Percentiles rank a stretch among this genome's conserved stretches.
These are phyloP conservation scores for Cladorhizidae sp. DNA, from an alignment of 37 sponge, comb jelly and placozoan species.

Conservation along the genomic window DNA sequence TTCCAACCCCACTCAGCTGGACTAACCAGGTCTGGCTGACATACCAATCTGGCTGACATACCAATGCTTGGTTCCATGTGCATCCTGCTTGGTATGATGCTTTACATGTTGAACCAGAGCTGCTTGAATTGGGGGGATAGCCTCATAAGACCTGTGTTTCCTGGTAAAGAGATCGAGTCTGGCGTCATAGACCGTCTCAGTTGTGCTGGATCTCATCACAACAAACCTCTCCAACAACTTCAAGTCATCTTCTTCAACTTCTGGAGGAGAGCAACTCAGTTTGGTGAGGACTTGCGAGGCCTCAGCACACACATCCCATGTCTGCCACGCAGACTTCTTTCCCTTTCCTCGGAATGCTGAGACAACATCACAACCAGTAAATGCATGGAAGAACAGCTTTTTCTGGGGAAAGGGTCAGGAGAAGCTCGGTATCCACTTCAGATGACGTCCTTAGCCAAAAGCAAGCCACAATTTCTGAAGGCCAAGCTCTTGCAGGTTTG, in stretches of 20 bases:
- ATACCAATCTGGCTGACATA: too few species aligned
- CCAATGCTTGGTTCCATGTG: too few species aligned
- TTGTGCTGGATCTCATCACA: constrained; percentile 1
- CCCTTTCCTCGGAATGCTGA: constrained; percentile 46
- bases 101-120: constrained; percentile 4
- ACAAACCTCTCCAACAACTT: neutral
- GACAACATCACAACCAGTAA: constrained; percentile 32
- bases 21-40: too few species aligned
- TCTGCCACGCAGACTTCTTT: constrained; percentile 24
- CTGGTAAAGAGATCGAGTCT: neutral
- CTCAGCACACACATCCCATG: constrained; percentile 14
- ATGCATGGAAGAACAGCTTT: constrained; percentile 39
- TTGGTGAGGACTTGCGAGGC: neutral
- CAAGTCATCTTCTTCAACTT: neutral
- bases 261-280: neutral
- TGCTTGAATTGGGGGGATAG: constrained; percentile 2
- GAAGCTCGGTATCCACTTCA: neutral
- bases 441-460: neutral
- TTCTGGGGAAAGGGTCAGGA: neutral
- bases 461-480: neutral
- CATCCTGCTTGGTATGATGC: constrained; percentile 3
- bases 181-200: neutral
- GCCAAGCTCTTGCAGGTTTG: constrained; percentile 1
- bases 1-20: too few species aligned
- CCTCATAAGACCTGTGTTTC: neutral